Evolutionary conservation across 2,888 invertebrate genomes (phyloP).

Genomic region (Bibio marci): DNA sequence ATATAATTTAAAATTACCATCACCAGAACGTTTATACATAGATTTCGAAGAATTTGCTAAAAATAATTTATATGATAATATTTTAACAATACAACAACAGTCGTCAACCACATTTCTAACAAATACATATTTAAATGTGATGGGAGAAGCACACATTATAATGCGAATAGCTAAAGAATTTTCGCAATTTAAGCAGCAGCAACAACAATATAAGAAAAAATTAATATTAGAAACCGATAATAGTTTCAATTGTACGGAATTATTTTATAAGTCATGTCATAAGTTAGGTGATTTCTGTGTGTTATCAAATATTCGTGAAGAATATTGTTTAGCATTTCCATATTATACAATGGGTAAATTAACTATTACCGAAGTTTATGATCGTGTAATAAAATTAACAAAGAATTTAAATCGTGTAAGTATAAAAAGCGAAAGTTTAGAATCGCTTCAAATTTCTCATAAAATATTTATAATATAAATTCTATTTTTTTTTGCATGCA

Average conservation of each 20-base stretch:
- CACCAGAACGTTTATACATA: constrained; percentile 43
- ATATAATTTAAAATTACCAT: constrained; percentile 51
- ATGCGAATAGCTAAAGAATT: constrained; percentile 24
- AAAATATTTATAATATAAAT: too few species aligned
- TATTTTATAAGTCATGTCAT: constrained; percentile 3
- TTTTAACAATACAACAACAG: too few species aligned
- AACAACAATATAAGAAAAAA: too few species aligned
- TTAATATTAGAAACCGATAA: constrained; percentile 1
- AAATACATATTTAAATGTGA: constrained; percentile 49
- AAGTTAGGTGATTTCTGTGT: constrained; percentile 5
- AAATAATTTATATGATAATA: constrained; percentile 42
- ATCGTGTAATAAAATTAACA: constrained; percentile 16
- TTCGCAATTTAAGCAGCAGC: too few species aligned
- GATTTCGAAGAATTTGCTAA: constrained; percentile 53
- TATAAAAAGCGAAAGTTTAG: too few species aligned
- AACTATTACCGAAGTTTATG: constrained; percentile 31
- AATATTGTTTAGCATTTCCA: constrained; percentile 31
- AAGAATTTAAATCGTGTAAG: too few species aligned
- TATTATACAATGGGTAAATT: constrained; percentile 38
- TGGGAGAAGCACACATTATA: constrained; percentile 56
- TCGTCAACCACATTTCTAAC: too few species aligned
- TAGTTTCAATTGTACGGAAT: neutral
- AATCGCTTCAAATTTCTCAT: too few species aligned
- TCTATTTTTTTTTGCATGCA: too few species aligned
- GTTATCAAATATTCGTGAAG: constrained; percentile 13